Evolutionary conservation across 1,140 invertebrate genomes (phyloP), one percentile per base, ranked within the genome.

Genomic region (Drosophila guanche): DNA sequence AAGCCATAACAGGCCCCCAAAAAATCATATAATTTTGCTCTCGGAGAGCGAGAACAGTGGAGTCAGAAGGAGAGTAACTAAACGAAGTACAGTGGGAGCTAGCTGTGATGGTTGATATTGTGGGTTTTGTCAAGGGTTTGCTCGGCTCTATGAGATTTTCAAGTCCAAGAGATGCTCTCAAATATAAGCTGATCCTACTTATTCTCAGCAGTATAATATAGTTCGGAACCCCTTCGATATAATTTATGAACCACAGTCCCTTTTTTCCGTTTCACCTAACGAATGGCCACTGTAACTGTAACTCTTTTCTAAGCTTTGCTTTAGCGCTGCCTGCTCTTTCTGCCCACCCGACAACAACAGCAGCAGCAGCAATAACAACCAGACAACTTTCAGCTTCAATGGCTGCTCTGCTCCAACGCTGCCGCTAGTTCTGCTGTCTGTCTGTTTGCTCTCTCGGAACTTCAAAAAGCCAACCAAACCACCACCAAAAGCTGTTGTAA

Each of bases 401-500:
- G 46, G 37, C 40, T 41, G 56, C n/a, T 23, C 16, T 25, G 25
- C 50, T 46, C 25, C n/a, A 4, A 20, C 58, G 43, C 70, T 50
- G 43, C 33, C 14, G 14, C 45, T 43, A 48, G 46, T 61, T 23
- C 48, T n/a, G 12, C 3, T 10, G 41, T 23, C 29, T 46, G 25
- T 20, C 33, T 27, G 42, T 48, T 72, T 54, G 3, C 57, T 52
- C 40, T 8, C 43, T 56, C 58, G 42, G 43, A 74, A 86, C 81
- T 86, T 85, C 68, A 86, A 75, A 71, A 85, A 72, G 60, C 72
- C 29, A 33, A 33, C 33, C 3, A 1, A 79, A 83, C 80, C 79
- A 83, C 69, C 69, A 70, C 79, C 71, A 63, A 79, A 84, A 86
- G 81, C 81, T 86, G 61, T 52, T 68, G 80, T 74, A 74, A 74